Base-by-base conservation (phyloP, 2,888 invertebrate genomes). In the Drosophila meridionalis region DNA sequence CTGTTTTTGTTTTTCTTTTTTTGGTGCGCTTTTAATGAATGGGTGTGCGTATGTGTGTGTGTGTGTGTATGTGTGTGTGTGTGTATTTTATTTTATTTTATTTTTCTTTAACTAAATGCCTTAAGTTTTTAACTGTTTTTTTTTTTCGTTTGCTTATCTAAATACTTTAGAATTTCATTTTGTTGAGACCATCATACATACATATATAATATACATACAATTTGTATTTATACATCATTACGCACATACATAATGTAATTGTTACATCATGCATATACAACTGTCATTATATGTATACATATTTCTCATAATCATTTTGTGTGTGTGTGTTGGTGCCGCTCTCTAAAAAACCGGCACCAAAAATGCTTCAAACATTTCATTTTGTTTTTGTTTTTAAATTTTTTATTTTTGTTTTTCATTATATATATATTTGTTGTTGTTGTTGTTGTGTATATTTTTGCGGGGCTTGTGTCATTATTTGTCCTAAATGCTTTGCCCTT, bases 121-220 rank as follows among this genome's bases (percentile, higher is more conserved):
- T 78, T 90, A 83, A 60, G 71, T 73, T 76, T 68, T 73, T 71
- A 82, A 82, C 81, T 66, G 59, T 38, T 52, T 55, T 14, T 28
- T 53, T n/a, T 9, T 52, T 52, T 53, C 38, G 48, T 87, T 87
- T 76, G 73, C 80, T 82, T 88, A 83, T 77, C 83, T 90, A 90
- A 82, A 86, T 91, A 91, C 82, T 90, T 90, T 90, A 90, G 90
- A 90, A 90, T 90, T 89, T 90, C 87, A 79, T 81, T 76, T 68
- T 82, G 38, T 38, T 89, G 88, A 83, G 84, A 85, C 81, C 81
- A 78, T 72, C 83, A 83, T 75, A 84, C 70, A 82, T 83, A 83
- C 63, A 75, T 76, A 56, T 56, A 56, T 56, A 56, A 42, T 56
- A 56, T 56, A 56, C 56, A 56, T 56, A 55, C 28, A 55, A 38